A percentile compares a stretch with the other conserved stretches of the same genome.
Evolutionary conservation across 2,888 invertebrate genomes (phyloP).

Genomic region (Strigamia maritima): DNA sequence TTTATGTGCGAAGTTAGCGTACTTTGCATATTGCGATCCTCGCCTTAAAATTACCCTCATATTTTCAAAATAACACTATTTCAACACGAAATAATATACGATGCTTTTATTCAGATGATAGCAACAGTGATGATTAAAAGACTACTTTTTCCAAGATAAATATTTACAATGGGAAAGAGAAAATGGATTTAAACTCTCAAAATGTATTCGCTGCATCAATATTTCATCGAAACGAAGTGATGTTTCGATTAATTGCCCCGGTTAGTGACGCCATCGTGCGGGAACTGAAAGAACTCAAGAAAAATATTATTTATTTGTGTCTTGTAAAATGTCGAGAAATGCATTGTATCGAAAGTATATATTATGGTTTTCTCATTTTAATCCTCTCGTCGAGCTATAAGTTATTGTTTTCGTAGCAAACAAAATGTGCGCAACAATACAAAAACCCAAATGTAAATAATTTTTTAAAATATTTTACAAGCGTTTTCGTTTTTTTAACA

Average conservation of each 20-base stretch:
- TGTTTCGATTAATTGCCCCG: too few species aligned
- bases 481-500: too few species aligned
- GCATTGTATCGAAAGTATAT: too few species aligned
- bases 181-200: neutral
- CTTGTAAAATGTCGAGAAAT: too few species aligned
- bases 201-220: neutral
- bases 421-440: too few species aligned
- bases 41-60: slow-evolving; percentile 5
- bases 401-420: too few species aligned
- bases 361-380: too few species aligned
- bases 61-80: neutral
- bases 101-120: neutral
- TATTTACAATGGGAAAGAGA: neutral
- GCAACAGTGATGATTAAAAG: neutral
- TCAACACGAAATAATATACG: slow-evolving; percentile 10
- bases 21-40: neutral
- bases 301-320: too few species aligned
- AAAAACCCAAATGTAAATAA: too few species aligned
- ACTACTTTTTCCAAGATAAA: neutral
- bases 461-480: too few species aligned
- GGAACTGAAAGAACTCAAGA: neutral
- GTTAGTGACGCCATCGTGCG: neutral
- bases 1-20: neutral
- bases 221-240: neutral
- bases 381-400: too few species aligned